Conservation (phyloP, 2,113 vertebrate genomes). For the Sardina pilchardus region DNA sequence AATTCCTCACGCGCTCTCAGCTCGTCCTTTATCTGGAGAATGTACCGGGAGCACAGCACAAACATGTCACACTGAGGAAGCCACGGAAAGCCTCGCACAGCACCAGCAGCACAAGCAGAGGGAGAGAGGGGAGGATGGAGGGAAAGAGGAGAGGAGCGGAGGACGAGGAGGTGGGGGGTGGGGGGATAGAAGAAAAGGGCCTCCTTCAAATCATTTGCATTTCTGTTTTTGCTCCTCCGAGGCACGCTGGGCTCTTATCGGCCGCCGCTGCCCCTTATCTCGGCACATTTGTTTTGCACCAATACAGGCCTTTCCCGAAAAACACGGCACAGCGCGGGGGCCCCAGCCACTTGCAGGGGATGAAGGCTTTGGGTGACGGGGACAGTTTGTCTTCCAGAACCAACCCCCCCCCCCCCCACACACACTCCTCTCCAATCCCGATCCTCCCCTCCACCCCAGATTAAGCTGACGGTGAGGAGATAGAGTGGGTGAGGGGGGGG, state of each 20-base stretch:
- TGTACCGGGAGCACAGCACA: slow-evolving; percentile 74
- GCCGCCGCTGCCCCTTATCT: slow-evolving; percentile 65
- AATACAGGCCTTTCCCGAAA: slow-evolving; percentile 71
- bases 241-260: slow-evolving; percentile 62
- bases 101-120: background rate
- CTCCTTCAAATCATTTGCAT: background rate
- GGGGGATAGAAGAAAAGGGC: background rate
- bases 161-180: background rate
- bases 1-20: slow-evolving; percentile 72
- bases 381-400: slow-evolving; percentile 32
- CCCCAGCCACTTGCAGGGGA: slow-evolving; percentile 34
- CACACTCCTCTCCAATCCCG: background rate
- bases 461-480: slow-evolving; percentile 34
- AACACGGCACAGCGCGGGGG: slow-evolving; percentile 66
- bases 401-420: background rate
- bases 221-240: slow-evolving; percentile 56
- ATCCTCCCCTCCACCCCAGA: slow-evolving; percentile 44
- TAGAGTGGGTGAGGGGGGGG: slow-evolving; percentile 40
- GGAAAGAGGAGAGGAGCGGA: background rate
- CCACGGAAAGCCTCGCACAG: slow-evolving; percentile 43
- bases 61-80: slow-evolving; percentile 77
- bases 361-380: slow-evolving; percentile 47
- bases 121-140: background rate
- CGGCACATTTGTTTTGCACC: slow-evolving; percentile 68
- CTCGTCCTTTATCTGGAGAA: slow-evolving; percentile 78